Conservation (phyloP, 2,888 invertebrate species). For the Euproctis similis region DNA sequence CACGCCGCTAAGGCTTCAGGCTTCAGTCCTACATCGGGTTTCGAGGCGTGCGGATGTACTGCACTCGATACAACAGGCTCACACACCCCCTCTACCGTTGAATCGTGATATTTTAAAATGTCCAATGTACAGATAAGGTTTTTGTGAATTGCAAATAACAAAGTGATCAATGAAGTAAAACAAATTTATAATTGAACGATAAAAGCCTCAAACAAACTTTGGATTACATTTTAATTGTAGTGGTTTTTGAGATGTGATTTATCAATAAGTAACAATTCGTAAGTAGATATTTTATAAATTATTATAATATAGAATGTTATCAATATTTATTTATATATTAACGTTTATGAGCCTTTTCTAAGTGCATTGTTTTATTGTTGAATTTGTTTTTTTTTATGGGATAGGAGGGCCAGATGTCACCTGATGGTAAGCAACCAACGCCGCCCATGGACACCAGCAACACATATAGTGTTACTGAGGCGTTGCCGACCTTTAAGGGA, state of each 20-base stretch:
- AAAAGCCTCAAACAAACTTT: conserved; percentile 33
- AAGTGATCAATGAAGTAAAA: conserved; percentile 49
- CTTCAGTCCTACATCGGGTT: conserved; percentile 44
- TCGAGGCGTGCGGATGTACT: conserved; percentile 30
- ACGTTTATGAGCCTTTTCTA: no score
- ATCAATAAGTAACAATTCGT: conserved; percentile 36
- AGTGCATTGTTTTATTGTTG: no score
- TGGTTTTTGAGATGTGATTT: conserved; percentile 64
- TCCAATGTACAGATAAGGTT: conserved; percentile 30
- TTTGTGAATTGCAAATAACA: conserved; percentile 34
- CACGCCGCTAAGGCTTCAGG: conserved; percentile 20
- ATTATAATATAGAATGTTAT: no score
- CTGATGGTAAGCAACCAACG: no score
- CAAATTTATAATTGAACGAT: conserved; percentile 25
- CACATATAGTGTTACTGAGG: no score
- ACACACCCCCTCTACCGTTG: conserved; percentile 27
- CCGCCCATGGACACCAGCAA: no score
- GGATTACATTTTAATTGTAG: conserved; percentile 50
- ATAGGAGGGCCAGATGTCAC: no score
- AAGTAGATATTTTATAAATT: conserved; percentile 30
- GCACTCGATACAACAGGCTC: no score
- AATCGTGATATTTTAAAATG: conserved; percentile 60
- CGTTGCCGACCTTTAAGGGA: no score
- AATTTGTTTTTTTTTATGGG: no score
- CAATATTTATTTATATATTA: no score